Base-by-base conservation (phyloP, 2,113 vertebrate genomes). In the Callospermophilus lateralis region DNA sequence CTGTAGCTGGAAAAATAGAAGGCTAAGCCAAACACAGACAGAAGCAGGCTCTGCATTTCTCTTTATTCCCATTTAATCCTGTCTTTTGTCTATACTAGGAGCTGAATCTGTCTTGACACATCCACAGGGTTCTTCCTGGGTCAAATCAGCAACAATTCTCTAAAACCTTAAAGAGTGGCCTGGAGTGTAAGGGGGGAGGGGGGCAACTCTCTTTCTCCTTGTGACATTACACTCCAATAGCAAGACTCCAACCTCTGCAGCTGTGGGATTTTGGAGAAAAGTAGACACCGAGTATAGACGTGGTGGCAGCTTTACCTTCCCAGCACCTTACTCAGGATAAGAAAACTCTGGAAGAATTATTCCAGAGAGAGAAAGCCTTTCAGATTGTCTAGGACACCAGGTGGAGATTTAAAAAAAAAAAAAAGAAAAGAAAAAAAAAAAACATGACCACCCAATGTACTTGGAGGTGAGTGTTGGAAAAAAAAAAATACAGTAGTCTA, bases 401-500 rank as follows among this genome's bases (percentile, higher is more conserved):
- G 32, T 34, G 37, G 13, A 89, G 20, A 48, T 81, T 45, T 45
- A 7, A 45, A 45, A 45, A 45, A 45, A 45, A 45, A 67, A 84
- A 94, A 94, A 93, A 24, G 51, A 94, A 94, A 93, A 24, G 51
- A 45, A 45, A 45, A 45, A 45, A 67, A 84, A 94, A 94, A 93
- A 24, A 45, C 13, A 12, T 34, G 48, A 30, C 26, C 90, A 67
- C 77, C 65, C 51, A 28, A 28, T 89, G 48, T 30, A 77, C 81
- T 53, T 89, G 28, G 37, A n/a, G 67, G 26, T 63, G 67, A n/a
- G 22, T 96, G 12, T 91, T 95, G 85, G 81, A 87, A 26, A 80
- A 26, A 80, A 58, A 32, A 78, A 76, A 88, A 89, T 24, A 94
- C 63, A 72, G 79, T 97, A 97, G 72, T 73, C 89, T 96, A 68